phyloP scores from a whole-genome alignment of 2,888 invertebrate species.

The Rutpela maculata region DNA sequence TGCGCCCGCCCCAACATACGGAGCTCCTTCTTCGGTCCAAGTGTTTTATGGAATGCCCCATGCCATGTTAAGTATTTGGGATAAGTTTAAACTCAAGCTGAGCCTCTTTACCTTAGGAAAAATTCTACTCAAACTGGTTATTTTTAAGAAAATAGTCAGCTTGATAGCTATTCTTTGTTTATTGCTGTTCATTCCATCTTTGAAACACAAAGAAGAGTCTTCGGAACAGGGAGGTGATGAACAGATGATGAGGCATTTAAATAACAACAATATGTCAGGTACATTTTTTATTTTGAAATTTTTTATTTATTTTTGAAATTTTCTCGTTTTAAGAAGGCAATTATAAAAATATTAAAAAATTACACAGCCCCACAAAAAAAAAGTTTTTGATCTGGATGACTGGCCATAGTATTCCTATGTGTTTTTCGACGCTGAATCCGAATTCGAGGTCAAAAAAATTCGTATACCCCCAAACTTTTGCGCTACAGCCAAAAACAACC shows the following conservation, averaged over 20 bases:
- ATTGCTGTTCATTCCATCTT: conserved; percentile 82
- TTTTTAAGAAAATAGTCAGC: conserved; percentile 89
- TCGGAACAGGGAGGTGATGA: conserved; percentile 15
- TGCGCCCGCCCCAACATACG: conserved; percentile 26
- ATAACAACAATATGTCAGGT: conserved; percentile 1
- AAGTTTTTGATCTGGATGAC: too few relatives aligned
- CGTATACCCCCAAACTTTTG: too few relatives aligned
- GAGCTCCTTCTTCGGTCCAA: conserved; percentile 55
- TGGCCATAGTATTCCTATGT: too few relatives aligned
- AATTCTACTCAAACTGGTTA: conserved; percentile 83
- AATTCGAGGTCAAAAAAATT: too few relatives aligned
- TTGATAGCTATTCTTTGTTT: conserved; percentile 86
- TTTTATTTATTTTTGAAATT: background rate
- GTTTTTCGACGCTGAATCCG: too few relatives aligned
- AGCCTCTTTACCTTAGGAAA: conserved; percentile 85
- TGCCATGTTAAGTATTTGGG: conserved; percentile 78
- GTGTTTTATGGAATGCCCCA: conserved; percentile 77
- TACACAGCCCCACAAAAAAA: too few relatives aligned
- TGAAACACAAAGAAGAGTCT: conserved; percentile 63
- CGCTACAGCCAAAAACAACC: too few relatives aligned
- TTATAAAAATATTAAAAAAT: too few relatives aligned
- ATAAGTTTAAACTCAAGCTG: conserved; percentile 82
- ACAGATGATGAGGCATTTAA: conserved; percentile 10
- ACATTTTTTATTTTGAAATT: background rate
- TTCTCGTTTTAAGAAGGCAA: too few relatives aligned